phyloP scores from a whole-genome alignment of 2,797 vertebrate species.

The Helostoma temminkii region DNA sequence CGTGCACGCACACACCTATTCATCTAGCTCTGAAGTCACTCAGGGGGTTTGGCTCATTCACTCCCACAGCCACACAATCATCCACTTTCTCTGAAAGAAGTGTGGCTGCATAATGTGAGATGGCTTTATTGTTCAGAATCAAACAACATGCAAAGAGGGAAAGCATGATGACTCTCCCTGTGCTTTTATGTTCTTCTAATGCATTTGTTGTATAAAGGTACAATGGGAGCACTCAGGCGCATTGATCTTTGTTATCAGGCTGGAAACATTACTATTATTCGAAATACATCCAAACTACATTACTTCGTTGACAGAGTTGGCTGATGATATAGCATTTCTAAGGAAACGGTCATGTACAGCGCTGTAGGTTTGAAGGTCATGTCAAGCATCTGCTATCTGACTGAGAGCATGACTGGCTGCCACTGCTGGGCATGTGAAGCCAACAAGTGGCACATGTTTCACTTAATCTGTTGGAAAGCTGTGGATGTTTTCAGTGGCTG shows the following conservation, averaged over 20 bases:
- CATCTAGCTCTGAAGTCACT: constrained; percentile 36
- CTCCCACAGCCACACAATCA: constrained; percentile 56
- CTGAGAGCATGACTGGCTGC: constrained; percentile 15
- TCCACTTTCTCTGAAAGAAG: constrained; percentile 42
- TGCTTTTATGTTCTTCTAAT: constrained; percentile 18
- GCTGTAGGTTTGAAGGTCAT: constrained; percentile 7
- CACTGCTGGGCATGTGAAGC: constrained; percentile 19
- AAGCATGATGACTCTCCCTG: constrained; percentile 7
- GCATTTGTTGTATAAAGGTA: constrained; percentile 17
- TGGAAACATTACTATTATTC: not conserved
- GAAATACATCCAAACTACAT: not conserved
- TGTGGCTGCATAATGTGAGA: constrained; percentile 38
- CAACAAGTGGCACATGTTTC: constrained; percentile 37
- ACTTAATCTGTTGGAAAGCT: constrained; percentile 51
- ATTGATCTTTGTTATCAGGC: not conserved
- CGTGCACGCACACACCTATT: constrained; percentile 38
- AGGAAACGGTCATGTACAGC: not conserved
- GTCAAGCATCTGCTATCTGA: constrained; percentile 10
- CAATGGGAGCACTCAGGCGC: not conserved
- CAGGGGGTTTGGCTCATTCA: constrained; percentile 33
- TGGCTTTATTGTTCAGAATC: constrained; percentile 36
- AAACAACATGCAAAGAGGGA: constrained; percentile 2
- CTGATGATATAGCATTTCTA: not conserved
- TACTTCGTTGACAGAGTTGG: not conserved
- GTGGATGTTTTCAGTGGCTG: constrained; percentile 42